A percentile compares a stretch with the other conserved stretches of the same genome.
Conservation (phyloP, 2,888 invertebrate species). For the Dolichomitus sp. region DNA sequence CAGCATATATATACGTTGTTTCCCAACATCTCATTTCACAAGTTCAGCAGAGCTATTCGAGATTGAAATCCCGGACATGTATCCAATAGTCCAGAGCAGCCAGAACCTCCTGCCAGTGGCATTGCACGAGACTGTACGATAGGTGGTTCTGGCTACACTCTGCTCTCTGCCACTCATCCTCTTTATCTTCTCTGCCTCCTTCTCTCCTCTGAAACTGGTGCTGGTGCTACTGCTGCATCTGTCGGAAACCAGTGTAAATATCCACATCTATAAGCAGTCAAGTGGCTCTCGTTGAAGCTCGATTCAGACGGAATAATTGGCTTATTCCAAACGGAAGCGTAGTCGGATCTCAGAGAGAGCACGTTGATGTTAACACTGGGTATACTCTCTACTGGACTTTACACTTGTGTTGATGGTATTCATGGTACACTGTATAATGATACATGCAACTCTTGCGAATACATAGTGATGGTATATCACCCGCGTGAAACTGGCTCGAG, state of each 20-base stretch:
- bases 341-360: slow-evolving; percentile 14
- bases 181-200: neutral
- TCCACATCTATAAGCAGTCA: slow-evolving; percentile 63
- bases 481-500: slow-evolving; percentile 30
- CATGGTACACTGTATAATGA: neutral
- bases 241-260: slow-evolving; percentile 68
- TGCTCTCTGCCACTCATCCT: slow-evolving; percentile 6
- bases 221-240: slow-evolving; percentile 35
- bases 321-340: slow-evolving; percentile 72
- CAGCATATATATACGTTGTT: neutral
- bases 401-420: slow-evolving; percentile 34
- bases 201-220: slow-evolving; percentile 2
- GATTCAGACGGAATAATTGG: slow-evolving; percentile 74
- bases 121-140: neutral
- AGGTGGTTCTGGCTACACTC: neutral
- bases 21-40: neutral
- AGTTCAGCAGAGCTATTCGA: slow-evolving; percentile 13
- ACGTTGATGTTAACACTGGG: slow-evolving; percentile 38
- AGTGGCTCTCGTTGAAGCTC: slow-evolving; percentile 71
- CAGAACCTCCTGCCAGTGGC: neutral
- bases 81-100: slow-evolving; percentile 10
- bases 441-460: neutral
- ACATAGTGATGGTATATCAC: neutral
- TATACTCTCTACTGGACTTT: slow-evolving; percentile 34
- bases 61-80: slow-evolving; percentile 28